Percentiles rank a stretch among this genome's conserved stretches.
Evolutionary conservation across 2,797 vertebrate genomes (phyloP).

Genomic region (Aratinga solstitialis): DNA sequence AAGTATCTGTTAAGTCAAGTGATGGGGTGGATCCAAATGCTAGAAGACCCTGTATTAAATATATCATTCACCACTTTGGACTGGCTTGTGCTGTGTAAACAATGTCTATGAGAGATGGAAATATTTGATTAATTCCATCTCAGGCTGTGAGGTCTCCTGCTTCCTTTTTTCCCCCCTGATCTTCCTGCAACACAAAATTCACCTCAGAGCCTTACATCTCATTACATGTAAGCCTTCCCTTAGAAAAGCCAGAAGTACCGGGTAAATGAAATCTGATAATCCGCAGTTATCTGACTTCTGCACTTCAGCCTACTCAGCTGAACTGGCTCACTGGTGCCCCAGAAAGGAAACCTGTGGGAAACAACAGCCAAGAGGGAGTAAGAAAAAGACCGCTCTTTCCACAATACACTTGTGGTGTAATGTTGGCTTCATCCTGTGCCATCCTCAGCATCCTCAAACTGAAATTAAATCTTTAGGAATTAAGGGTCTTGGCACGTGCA

Average conservation of each 20-base stretch:
- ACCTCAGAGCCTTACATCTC: not conserved
- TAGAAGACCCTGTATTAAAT: conserved; percentile 14
- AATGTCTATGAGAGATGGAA: not conserved
- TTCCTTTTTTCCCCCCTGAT: not conserved
- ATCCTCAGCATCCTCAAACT: not conserved
- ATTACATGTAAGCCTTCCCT: not conserved
- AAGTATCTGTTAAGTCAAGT: not conserved
- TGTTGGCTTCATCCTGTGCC: not conserved
- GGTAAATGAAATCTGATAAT: not conserved
- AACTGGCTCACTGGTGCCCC: not conserved
- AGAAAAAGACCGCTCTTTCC: not conserved
- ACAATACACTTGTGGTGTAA: not conserved
- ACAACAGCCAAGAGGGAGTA: not conserved
- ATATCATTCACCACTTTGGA: not conserved
- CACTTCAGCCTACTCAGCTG: not conserved
- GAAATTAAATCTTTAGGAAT: not conserved
- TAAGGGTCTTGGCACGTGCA: not conserved
- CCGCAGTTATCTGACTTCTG: not conserved
- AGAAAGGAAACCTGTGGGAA: not conserved
- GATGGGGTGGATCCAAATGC: conserved; percentile 1
- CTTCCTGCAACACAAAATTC: not conserved
- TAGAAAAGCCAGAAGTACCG: not conserved
- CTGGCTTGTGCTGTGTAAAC: not conserved
- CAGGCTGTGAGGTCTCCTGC: not conserved
- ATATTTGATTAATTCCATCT: not conserved